These are phyloP conservation scores for Pangasianodon gigas DNA, from an alignment of 2,113 vertebrate species.

Conservation along the genomic window DNA sequence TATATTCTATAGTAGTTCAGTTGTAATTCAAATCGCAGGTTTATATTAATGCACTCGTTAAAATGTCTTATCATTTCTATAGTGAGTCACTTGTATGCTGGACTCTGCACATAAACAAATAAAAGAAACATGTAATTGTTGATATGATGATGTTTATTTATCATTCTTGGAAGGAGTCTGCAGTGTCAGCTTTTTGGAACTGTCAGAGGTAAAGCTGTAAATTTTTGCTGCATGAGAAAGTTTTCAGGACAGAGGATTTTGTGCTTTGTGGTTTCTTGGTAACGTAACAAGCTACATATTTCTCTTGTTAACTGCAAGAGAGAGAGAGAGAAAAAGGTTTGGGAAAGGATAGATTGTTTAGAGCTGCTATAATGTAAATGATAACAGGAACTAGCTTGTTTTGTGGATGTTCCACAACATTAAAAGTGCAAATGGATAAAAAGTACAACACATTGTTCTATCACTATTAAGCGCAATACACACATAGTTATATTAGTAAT, in stretches of 20 bases:
- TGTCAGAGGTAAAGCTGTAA: background rate
- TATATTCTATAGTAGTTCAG: no score
- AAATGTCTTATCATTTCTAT: background rate
- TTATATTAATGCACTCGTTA: background rate
- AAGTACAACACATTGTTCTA: background rate
- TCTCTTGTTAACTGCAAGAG: background rate
- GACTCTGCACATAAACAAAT: background rate
- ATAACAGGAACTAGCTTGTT: background rate
- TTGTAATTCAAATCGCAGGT: background rate
- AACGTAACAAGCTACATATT: background rate
- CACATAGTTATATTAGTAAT: background rate
- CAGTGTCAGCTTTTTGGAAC: background rate
- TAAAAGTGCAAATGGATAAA: background rate
- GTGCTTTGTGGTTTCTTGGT: background rate
- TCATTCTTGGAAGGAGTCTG: background rate
- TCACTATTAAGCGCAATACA: background rate
- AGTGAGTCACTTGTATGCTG: background rate
- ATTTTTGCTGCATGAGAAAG: background rate
- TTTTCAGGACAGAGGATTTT: background rate
- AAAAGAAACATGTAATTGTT: background rate
- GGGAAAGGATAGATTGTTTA: background rate
- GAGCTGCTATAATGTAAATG: background rate
- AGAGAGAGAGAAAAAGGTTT: background rate
- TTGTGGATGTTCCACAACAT: background rate
- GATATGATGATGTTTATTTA: background rate